Percentiles rank a stretch among this genome's conserved stretches.
These are phyloP conservation scores for Epinephelus coioides DNA, from an alignment of 2,797 vertebrate genomes.

Conservation along the genomic window DNA sequence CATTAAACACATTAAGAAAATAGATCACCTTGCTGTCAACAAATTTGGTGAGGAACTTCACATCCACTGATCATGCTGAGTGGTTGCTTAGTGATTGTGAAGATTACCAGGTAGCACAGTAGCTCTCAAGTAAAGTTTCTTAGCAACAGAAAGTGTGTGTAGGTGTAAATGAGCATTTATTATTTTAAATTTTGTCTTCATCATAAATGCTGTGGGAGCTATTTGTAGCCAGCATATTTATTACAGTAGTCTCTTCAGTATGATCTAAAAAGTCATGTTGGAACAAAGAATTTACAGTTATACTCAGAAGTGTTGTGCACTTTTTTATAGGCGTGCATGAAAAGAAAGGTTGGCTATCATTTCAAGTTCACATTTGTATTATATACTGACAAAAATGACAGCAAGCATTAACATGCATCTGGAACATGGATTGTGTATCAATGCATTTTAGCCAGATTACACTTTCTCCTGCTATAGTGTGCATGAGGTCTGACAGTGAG, in stretches of 20 bases:
- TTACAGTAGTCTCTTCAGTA: background rate
- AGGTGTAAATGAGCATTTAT: slow-evolving; percentile 56
- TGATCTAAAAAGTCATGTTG: background rate
- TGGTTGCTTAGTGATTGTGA: slow-evolving; percentile 64
- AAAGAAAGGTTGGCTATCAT: background rate
- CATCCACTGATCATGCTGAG: slow-evolving; percentile 22
- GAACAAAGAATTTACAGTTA: background rate
- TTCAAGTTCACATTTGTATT: background rate
- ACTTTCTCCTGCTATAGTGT: background rate
- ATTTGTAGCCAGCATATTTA: slow-evolving; percentile 20
- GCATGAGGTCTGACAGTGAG: slow-evolving; percentile 1
- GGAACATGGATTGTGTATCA: background rate
- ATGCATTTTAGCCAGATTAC: background rate
- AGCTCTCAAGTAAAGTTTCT: slow-evolving; percentile 61
- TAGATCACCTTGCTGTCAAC: slow-evolving; percentile 7
- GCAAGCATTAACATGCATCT: background rate
- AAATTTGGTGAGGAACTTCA: slow-evolving; percentile 20
- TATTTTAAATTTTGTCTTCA: slow-evolving; percentile 39
- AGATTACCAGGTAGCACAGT: slow-evolving; percentile 49
- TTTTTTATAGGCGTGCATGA: background rate
- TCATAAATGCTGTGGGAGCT: slow-evolving; percentile 41
- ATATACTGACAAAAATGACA: background rate
- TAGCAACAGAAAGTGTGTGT: slow-evolving; percentile 72
- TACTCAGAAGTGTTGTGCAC: background rate
- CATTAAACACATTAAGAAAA: slow-evolving; percentile 6